Conservation (phyloP, 2,113 vertebrate genomes). For the Uropsilus gracilis region DNA sequence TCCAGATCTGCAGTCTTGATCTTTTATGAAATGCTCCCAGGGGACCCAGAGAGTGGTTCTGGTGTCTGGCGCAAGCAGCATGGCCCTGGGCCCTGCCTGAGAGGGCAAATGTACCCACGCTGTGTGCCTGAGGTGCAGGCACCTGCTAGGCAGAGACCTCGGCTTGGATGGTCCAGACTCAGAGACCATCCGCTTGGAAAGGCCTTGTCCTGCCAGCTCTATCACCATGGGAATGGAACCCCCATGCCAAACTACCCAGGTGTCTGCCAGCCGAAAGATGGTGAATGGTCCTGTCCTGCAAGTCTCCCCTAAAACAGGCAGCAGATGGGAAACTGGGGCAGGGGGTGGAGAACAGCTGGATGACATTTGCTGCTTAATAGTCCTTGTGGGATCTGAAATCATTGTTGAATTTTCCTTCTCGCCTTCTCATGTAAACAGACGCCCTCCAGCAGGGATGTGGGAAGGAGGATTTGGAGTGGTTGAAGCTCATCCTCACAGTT, state of each 20-base stretch:
- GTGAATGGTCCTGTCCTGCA: constrained; percentile 53
- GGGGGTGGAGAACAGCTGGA: constrained; percentile 70
- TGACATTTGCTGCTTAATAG: constrained; percentile 63
- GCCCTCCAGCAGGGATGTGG: background rate
- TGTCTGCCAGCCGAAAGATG: constrained; percentile 58
- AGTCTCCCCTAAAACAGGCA: constrained; percentile 33
- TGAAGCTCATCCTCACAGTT: background rate
- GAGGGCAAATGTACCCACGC: background rate
- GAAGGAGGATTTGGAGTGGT: background rate
- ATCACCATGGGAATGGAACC: constrained; percentile 41
- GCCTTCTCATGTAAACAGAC: constrained; percentile 60
- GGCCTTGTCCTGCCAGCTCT: constrained; percentile 54
- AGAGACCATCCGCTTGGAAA: constrained; percentile 42
- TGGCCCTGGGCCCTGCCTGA: constrained; percentile 47
- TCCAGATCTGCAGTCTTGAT: constrained; percentile 74
- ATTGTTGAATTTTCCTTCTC: constrained; percentile 66
- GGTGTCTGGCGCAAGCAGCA: constrained; percentile 47
- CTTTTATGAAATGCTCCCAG: constrained; percentile 67
- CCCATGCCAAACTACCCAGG: constrained; percentile 38
- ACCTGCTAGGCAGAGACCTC: background rate
- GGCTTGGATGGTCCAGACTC: constrained; percentile 58
- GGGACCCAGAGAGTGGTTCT: constrained; percentile 54
- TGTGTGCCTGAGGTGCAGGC: constrained; percentile 18
- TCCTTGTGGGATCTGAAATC: constrained; percentile 65
- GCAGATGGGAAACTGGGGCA: constrained; percentile 70